Percentiles rank a stretch among this genome's conserved stretches.
Conservation (phyloP, 2,888 invertebrate genomes). For the Trachelus troglodyta region DNA sequence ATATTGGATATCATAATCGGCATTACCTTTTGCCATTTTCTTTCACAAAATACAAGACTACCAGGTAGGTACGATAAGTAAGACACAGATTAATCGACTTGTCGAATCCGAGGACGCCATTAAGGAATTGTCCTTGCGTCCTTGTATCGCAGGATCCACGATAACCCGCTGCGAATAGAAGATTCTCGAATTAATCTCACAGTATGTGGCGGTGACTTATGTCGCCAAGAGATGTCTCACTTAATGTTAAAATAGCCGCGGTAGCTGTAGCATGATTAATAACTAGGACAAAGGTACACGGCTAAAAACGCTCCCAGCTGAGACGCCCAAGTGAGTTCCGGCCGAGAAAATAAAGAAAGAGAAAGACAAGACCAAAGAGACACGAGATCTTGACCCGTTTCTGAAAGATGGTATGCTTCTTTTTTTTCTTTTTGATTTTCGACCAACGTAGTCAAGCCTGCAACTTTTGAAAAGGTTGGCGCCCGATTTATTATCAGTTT, state of each 20-base stretch:
- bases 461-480: neutral
- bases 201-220: conserved; percentile 27
- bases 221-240: conserved; percentile 22
- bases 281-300: conserved; percentile 24
- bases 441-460: neutral
- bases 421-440: neutral
- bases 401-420: neutral
- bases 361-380: neutral
- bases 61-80: neutral
- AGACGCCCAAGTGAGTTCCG: conserved; percentile 4
- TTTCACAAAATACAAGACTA: neutral
- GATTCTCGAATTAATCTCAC: conserved; percentile 30
- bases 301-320: conserved; percentile 12
- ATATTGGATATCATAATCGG: neutral
- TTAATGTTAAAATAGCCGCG: conserved; percentile 26
- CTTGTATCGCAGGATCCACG: conserved; percentile 13
- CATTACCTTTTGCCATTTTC: neutral
- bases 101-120: conserved; percentile 12
- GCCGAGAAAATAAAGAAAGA: neutral
- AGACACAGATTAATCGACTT: neutral
- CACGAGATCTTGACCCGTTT: neutral
- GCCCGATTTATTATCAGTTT: neutral
- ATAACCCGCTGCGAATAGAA: conserved; percentile 13
- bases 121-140: conserved; percentile 4
- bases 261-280: conserved; percentile 33